These are phyloP conservation scores for Tarsius wallacei DNA, from an alignment of 2,797 vertebrate species.

Conservation along the genomic window DNA sequence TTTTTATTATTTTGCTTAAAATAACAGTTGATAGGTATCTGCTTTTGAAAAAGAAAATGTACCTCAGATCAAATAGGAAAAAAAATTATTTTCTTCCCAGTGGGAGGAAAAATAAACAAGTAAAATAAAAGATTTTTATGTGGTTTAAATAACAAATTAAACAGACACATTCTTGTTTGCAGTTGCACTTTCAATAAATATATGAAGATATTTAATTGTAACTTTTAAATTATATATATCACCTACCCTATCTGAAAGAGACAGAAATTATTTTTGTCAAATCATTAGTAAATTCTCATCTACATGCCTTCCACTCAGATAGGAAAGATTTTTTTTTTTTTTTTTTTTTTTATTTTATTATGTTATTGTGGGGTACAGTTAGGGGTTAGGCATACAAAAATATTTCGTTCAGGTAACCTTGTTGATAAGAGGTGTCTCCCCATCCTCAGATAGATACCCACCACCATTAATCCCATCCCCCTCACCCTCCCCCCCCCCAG, in stretches of 20 bases:
- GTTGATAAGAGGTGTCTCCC: too few species aligned
- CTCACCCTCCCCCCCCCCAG: too few species aligned
- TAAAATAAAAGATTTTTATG: too few species aligned
- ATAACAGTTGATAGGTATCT: neutral
- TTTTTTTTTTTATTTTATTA: too few species aligned
- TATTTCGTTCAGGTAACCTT: too few species aligned
- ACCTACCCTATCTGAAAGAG: neutral
- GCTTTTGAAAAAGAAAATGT: slow-evolving; percentile 36
- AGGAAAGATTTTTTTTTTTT: neutral
- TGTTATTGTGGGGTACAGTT: too few species aligned
- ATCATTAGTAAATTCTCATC: slow-evolving; percentile 23
- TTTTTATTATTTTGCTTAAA: neutral
- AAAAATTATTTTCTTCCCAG: neutral
- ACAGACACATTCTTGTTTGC: neutral
- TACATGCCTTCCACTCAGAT: neutral
- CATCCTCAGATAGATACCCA: too few species aligned
- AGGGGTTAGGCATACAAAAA: too few species aligned
- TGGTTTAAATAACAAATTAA: neutral
- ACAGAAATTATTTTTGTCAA: neutral
- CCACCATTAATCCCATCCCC: too few species aligned
- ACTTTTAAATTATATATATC: neutral
- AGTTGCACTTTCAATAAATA: neutral
- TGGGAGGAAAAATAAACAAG: too few species aligned
- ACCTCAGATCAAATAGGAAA: neutral
- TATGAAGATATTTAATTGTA: neutral